Conservation (phyloP, 2,113 vertebrate genomes). For the Ranitomeya imitator region DNA sequence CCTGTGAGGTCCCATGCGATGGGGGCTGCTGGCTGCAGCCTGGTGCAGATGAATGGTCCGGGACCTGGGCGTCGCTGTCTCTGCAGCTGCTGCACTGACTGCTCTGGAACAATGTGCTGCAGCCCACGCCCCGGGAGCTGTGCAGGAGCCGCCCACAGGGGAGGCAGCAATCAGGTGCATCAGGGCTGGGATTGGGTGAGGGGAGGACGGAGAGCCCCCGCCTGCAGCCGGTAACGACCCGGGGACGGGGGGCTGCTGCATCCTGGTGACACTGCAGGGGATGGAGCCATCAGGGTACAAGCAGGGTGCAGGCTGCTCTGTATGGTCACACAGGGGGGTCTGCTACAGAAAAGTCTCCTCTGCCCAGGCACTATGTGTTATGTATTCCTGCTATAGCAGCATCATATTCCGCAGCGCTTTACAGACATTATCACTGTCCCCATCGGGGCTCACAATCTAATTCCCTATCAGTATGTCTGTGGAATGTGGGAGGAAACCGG, state of each 20-base stretch:
- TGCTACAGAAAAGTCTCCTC: no score
- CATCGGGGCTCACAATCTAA: no score
- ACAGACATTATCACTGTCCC: no score
- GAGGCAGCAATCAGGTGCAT: slow-evolving; percentile 12
- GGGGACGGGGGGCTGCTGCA: slow-evolving; percentile 13
- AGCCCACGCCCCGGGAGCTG: slow-evolving; percentile 54
- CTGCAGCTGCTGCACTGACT: slow-evolving; percentile 39
- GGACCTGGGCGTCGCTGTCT: slow-evolving; percentile 34
- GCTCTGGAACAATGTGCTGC: slow-evolving; percentile 56
- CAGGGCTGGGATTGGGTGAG: slow-evolving; percentile 27
- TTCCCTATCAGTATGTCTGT: no score
- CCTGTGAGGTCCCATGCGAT: no score
- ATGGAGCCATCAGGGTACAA: neutral
- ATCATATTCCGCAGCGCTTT: no score
- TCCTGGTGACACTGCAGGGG: slow-evolving; percentile 22
- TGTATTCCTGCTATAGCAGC: no score
- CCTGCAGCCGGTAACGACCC: neutral
- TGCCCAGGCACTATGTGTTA: no score
- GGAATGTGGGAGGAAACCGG: no score
- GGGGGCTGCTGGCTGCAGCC: no score
- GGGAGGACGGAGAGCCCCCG: neutral
- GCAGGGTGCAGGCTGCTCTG: no score
- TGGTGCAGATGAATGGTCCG: slow-evolving; percentile 49
- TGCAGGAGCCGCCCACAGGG: slow-evolving; percentile 32
- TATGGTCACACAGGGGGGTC: no score